Evolutionary conservation across 2,888 invertebrate species (phyloP).

Genomic region (Sinodicranocentrus sp.): DNA sequence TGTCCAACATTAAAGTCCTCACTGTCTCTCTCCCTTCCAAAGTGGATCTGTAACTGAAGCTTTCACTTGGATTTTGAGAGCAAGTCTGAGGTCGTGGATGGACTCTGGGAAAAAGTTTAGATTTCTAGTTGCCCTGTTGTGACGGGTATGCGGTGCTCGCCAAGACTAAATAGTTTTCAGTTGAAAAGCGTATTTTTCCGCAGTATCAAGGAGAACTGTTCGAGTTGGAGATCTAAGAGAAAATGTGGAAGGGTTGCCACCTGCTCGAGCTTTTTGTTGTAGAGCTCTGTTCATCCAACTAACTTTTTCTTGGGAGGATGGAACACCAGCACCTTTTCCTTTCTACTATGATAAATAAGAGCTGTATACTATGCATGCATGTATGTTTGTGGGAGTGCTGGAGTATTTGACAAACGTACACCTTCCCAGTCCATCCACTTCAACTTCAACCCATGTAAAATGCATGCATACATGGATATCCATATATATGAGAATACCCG

Average conservation of each 20-base stretch:
- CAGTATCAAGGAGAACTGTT: conserved; percentile 48
- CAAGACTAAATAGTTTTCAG: neutral
- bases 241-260: conserved; percentile 59
- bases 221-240: conserved; percentile 53
- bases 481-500: no score
- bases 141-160: neutral
- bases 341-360: conserved; percentile 9
- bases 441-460: no score
- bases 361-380: neutral
- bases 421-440: neutral
- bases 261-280: conserved; percentile 66
- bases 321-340: neutral
- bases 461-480: no score
- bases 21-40: no score
- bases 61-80: neutral
- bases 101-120: conserved; percentile 17
- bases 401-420: neutral
- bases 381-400: neutral
- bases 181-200: neutral
- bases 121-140: neutral
- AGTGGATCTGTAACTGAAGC: no score
- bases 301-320: neutral
- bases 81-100: conserved; percentile 13
- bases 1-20: no score
- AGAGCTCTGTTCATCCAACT: conserved; percentile 14